phyloP scores from a whole-genome alignment of 2,888 invertebrate genomes.

The Drosophila mulleri region DNA sequence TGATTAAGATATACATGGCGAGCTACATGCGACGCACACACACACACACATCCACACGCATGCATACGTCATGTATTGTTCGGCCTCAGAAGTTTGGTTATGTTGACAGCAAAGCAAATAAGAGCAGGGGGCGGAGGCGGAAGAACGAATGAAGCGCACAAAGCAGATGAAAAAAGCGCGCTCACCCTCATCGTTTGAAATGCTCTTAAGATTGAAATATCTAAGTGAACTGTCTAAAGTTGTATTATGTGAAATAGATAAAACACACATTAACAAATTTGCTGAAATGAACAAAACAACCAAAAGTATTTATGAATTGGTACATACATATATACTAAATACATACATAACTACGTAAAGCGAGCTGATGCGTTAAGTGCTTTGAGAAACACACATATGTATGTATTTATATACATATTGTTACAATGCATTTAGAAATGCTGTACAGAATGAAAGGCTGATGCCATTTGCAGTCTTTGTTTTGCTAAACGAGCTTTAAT shows the following conservation, averaged over 20 bases:
- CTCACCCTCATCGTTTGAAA: slow-evolving; percentile 12
- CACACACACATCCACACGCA: slow-evolving; percentile 15
- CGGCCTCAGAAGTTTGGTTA: slow-evolving; percentile 61
- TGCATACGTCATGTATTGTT: slow-evolving; percentile 58
- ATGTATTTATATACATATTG: no score
- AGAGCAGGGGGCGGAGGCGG: slow-evolving; percentile 29
- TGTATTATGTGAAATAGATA: neutral
- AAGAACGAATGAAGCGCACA: slow-evolving; percentile 53
- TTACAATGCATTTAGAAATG: no score
- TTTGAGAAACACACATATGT: no score
- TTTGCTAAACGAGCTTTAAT: neutral
- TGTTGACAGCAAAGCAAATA: slow-evolving; percentile 42
- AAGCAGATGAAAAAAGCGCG: slow-evolving; percentile 38
- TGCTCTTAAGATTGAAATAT: neutral
- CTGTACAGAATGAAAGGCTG: no score
- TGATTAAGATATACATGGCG: slow-evolving; percentile 53
- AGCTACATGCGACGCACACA: slow-evolving; percentile 56
- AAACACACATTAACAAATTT: no score
- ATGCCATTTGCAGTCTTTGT: neutral
- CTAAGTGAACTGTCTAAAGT: neutral
- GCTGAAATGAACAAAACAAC: no score
- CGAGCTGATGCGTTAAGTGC: no score
- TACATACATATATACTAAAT: no score
- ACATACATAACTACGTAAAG: no score
- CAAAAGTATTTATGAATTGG: neutral